These are phyloP conservation scores for Protonemura montana DNA, from an alignment of 2,888 invertebrate species.

Conservation along the genomic window DNA sequence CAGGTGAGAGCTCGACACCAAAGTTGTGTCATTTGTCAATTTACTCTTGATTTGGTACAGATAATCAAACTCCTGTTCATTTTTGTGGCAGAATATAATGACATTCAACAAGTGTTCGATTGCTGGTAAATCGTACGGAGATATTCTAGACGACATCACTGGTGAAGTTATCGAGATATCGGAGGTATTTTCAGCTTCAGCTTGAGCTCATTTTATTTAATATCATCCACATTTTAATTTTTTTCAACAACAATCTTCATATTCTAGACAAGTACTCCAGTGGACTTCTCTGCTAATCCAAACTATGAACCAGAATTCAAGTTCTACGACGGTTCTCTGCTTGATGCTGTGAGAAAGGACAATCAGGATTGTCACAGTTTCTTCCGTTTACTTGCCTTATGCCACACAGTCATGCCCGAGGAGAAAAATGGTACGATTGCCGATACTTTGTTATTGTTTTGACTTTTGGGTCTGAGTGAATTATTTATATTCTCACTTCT, in stretches of 20 bases:
- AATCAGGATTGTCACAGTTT: constrained; percentile 83
- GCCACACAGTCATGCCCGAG: constrained; percentile 99
- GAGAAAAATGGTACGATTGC: constrained; percentile 72
- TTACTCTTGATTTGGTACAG: no score
- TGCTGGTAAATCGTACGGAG: constrained; percentile 90
- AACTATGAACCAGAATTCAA: constrained; percentile 91
- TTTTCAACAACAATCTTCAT: neutral
- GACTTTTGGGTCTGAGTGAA: no score
- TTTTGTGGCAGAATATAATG: constrained; percentile 87
- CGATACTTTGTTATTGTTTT: constrained; percentile 35
- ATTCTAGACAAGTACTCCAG: constrained; percentile 57
- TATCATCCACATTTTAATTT: neutral
- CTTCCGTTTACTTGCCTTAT: constrained; percentile 91
- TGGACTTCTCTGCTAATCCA: constrained; percentile 95
- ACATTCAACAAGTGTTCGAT: constrained; percentile 99
- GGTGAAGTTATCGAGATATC: constrained; percentile 87
- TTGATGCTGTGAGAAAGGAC: constrained; percentile 81
- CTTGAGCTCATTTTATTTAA: neutral
- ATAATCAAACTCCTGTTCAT: neutral
- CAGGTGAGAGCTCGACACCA: constrained; percentile 63
- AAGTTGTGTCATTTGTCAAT: no score
- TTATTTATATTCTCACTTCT: no score
- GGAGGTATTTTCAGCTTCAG: constrained; percentile 69
- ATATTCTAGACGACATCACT: constrained; percentile 84
- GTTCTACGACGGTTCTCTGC: constrained; percentile 88